A percentile compares a stretch with the other conserved stretches of the same genome.
phyloP scores from a whole-genome alignment of 2,888 invertebrate genomes.

The Drosophila neonasuta region DNA sequence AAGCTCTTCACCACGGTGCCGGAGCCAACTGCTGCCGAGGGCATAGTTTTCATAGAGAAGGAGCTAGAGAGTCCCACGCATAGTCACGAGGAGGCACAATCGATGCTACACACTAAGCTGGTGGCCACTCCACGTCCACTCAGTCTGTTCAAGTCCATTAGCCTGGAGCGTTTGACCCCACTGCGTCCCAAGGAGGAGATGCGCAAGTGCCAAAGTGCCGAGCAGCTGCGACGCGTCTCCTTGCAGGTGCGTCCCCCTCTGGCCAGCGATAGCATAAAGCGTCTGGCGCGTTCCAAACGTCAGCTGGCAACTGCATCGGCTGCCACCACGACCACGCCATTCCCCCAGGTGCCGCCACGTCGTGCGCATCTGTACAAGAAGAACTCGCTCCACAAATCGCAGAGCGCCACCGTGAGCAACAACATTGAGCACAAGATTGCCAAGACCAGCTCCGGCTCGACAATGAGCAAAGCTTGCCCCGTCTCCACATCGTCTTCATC shows the following conservation, averaged over 20 bases:
- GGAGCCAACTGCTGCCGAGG: conserved; percentile 71
- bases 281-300: conserved; percentile 51
- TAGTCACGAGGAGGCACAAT: conserved; percentile 35
- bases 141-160: conserved; percentile 67
- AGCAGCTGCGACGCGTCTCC: conserved; percentile 39
- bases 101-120: not conserved
- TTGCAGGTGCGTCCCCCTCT: conserved; percentile 66
- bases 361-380: conserved; percentile 79
- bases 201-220: conserved; percentile 67
- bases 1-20: conserved; percentile 90
- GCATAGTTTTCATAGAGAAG: conserved; percentile 75
- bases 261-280: conserved; percentile 79
- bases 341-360: conserved; percentile 58
- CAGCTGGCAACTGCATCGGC: conserved; percentile 13
- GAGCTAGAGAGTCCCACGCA: conserved; percentile 63
- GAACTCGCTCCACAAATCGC: conserved; percentile 75
- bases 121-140: conserved; percentile 41
- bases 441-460: conserved; percentile 74
- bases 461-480: conserved; percentile 40
- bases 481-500: conserved; percentile 3
- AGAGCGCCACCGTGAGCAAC: conserved; percentile 65
- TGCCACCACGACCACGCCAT: conserved; percentile 17
- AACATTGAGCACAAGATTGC: conserved; percentile 79
- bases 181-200: conserved; percentile 43
- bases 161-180: conserved; percentile 61